Conservation (phyloP, 2,888 invertebrate species). For the Autographa gamma region DNA sequence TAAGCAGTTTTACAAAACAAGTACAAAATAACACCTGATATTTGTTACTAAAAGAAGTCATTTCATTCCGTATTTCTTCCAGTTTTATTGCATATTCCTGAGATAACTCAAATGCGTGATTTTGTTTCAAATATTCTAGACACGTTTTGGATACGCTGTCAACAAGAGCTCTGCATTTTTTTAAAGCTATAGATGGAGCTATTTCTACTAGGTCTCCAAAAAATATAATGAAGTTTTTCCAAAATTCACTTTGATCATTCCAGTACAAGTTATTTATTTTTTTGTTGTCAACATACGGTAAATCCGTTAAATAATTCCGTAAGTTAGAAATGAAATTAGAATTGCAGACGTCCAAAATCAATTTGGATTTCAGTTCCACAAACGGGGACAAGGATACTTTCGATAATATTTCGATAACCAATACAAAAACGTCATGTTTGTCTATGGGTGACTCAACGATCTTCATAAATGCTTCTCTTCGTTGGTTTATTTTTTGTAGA, state of each 20-base stretch:
- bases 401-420: conserved; percentile 78
- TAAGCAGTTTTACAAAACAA: not conserved
- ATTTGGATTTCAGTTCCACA: conserved; percentile 71
- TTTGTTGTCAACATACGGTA: conserved; percentile 67
- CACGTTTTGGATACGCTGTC: conserved; percentile 70
- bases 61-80: conserved; percentile 62
- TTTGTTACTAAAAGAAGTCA: conserved; percentile 65
- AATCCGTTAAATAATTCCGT: conserved; percentile 73
- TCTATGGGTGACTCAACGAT: conserved; percentile 69
- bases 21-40: conserved; percentile 58
- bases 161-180: conserved; percentile 74
- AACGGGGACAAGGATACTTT: conserved; percentile 77
- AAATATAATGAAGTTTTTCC: conserved; percentile 74
- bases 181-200: conserved; percentile 74
- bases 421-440: conserved; percentile 72
- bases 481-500: conserved; percentile 70
- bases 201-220: conserved; percentile 74
- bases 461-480: conserved; percentile 71
- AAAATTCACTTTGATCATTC: conserved; percentile 75
- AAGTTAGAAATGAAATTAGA: conserved; percentile 72
- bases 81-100: conserved; percentile 64
- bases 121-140: conserved; percentile 68
- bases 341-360: conserved; percentile 76
- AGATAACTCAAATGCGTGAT: conserved; percentile 67
- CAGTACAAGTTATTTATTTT: conserved; percentile 70